phyloP scores from a whole-genome alignment of 2,797 vertebrate species.

The Natrix natrix region DNA sequence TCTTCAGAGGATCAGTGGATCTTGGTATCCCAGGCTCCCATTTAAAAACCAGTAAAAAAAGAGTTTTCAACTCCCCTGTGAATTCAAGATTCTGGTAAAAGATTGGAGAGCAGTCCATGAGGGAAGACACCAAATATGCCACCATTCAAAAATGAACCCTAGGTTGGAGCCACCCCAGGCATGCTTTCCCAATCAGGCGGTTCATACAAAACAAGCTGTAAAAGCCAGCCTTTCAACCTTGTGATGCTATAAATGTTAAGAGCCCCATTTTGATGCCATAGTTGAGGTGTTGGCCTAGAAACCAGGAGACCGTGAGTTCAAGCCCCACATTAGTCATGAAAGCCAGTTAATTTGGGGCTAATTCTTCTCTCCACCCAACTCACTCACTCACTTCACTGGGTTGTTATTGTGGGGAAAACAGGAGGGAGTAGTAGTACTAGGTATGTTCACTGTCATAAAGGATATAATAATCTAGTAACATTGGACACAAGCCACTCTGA shows the following conservation, averaged over 20 bases:
- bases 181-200: neutral
- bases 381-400: neutral
- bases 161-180: neutral
- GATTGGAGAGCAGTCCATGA: neutral
- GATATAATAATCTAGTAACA: neutral
- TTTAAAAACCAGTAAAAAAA: neutral
- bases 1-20: neutral
- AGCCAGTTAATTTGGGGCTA: neutral
- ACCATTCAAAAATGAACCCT: neutral
- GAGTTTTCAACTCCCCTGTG: neutral
- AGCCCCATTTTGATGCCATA: neutral
- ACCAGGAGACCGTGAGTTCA: neutral
- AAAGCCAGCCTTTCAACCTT: neutral
- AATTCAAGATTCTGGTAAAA: neutral
- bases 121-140: neutral
- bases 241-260: neutral
- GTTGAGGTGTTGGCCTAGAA: neutral
- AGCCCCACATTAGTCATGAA: neutral
- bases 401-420: neutral
- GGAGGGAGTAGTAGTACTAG: fast-evolving
- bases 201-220: neutral
- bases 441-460: neutral
- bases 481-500: neutral
- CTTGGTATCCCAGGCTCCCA: neutral
- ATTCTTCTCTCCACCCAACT: neutral